Base-by-base conservation (phyloP, 2,888 invertebrate genomes). In the Sthenelais limicola region DNA sequence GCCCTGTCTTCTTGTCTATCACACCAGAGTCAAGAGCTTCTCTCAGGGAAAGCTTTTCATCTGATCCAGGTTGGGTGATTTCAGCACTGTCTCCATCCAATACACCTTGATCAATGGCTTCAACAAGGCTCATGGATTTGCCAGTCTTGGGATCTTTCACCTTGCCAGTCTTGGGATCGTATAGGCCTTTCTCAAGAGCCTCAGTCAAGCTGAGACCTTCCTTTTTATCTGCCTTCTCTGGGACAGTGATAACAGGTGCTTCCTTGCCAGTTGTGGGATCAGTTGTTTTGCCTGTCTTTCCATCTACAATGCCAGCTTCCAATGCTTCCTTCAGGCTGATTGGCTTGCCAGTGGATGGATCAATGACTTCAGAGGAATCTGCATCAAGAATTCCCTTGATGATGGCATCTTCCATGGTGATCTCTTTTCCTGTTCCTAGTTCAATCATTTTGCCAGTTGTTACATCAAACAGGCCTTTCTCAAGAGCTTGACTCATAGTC, bases 1-100 rank as follows among this genome's bases (percentile, higher is more conserved):
- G 38, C 21, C 73, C 74, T 5, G 48, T 72, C 4, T 58, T 71
- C 12, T 96, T 94, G 82, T 96, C 96, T 86, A 92, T 93, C 54
- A 97, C 91, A 85, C 97, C 96, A 82, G 93, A 91, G 86, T 95
- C 95, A 81, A 98, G 95, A 38, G 96, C 96, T 90, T 97, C 95
- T 18, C 62, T 69, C 52, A 78, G 18, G 1, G 72, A 47, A n/a
- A 76, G 21, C 18, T 54, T n/a, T 18, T 68, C 67, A 21, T 58
- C 73, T 21, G 68, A 62, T 12, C 24, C 28, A 26, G 74, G 76
- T 26, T 74, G 73, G 12, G 26, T 43, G 21, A 76, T 71, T 21
- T 24, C 24, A 32, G 69, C 68, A 9, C 70, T 62, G 28, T 38
- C 51, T 28, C 58, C 56, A 66, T 70, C 54, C 4, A 52, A 54